phyloP scores from a whole-genome alignment of 53 echinoderm and acorn worm species.

The Zoroaster sp. region DNA sequence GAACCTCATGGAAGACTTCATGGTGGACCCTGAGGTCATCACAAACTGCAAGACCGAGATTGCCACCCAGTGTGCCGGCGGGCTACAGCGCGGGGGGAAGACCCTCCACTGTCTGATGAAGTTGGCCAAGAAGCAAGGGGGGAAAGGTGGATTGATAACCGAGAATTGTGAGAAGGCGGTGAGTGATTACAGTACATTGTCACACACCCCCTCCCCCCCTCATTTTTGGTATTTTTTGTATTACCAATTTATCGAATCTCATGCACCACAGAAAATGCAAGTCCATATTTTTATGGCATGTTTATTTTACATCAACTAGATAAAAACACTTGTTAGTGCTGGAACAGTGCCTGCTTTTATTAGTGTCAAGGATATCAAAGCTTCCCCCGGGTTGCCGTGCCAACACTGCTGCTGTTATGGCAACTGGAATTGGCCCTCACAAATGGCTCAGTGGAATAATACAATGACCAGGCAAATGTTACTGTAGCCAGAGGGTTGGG shows the following conservation, averaged over 20 bases:
- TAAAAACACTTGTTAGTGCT: not conserved
- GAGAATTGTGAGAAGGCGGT: conserved; percentile 65
- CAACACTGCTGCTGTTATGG: not conserved
- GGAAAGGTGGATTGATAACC: not conserved
- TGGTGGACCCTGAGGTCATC: conserved; percentile 88
- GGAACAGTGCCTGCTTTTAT: not conserved
- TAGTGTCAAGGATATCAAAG: not conserved
- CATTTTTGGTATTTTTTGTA: too few species aligned
- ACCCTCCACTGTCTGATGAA: conserved; percentile 95
- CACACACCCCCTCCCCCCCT: not conserved
- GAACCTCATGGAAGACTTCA: conserved; percentile 89
- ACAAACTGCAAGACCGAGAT: conserved; percentile 66
- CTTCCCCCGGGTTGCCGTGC: too few species aligned
- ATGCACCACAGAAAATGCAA: too few species aligned
- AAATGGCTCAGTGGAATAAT: too few species aligned
- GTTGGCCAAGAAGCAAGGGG: conserved; percentile 56
- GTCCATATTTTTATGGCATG: too few species aligned
- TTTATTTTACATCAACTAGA: too few species aligned
- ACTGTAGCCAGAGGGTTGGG: too few species aligned
- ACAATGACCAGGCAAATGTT: too few species aligned
- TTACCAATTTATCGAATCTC: too few species aligned
- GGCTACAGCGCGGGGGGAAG: conserved; percentile 81
- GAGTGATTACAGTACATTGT: conserved; percentile 12
- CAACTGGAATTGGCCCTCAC: not conserved
- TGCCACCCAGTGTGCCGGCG: conserved; percentile 41